phyloP scores from a whole-genome alignment of 2,888 invertebrate species.

The Geophilus truncorum region DNA sequence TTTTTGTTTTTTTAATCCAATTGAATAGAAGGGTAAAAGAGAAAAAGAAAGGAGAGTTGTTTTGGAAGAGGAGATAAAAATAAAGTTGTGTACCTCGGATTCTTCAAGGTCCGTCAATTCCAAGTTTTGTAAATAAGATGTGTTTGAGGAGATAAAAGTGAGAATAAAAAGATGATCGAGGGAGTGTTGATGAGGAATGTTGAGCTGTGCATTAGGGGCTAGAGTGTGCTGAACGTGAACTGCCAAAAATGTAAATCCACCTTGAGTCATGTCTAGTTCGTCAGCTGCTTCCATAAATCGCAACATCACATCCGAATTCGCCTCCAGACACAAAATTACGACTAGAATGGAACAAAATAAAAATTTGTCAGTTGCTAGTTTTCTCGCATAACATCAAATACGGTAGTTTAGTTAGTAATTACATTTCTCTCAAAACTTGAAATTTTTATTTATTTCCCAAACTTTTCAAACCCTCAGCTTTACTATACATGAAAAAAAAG shows the following conservation, averaged over 20 bases:
- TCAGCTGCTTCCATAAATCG: slow-evolving; percentile 35
- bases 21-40: too few species aligned
- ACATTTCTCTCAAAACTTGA: neutral
- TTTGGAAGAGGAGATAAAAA: too few species aligned
- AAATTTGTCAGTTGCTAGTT: too few species aligned
- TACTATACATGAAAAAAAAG: too few species aligned
- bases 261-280: slow-evolving; percentile 32
- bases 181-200: neutral
- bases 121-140: neutral
- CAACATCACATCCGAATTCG: slow-evolving; percentile 30
- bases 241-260: slow-evolving; percentile 35
- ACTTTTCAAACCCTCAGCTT: too few species aligned
- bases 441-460: too few species aligned
- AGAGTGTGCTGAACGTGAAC: slow-evolving; percentile 36
- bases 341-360: neutral
- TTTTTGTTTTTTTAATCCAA: too few species aligned
- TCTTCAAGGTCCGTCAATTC: neutral
- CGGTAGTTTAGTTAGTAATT: too few species aligned
- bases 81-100: neutral
- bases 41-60: too few species aligned
- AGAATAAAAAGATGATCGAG: slow-evolving; percentile 19
- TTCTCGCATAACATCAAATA: too few species aligned
- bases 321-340: slow-evolving; percentile 29
- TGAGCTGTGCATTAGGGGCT: neutral
- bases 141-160: slow-evolving; percentile 25